A percentile compares a stretch with the other conserved stretches of the same genome.
Evolutionary conservation across 2,113 vertebrate genomes (phyloP).

Genomic region (Nibea albiflora): DNA sequence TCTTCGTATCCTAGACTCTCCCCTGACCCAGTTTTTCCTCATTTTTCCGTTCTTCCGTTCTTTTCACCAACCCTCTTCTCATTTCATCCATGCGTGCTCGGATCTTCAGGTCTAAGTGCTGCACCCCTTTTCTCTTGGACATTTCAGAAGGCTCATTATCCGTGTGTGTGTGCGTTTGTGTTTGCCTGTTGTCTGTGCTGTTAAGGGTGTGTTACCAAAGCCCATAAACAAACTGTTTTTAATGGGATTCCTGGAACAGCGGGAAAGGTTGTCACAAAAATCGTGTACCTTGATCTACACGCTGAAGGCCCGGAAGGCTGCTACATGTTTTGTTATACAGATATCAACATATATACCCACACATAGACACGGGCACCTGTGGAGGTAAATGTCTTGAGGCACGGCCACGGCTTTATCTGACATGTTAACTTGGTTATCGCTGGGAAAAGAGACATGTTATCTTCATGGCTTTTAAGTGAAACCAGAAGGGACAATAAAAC

Average conservation of each 20-base stretch:
- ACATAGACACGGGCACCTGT: too few species aligned
- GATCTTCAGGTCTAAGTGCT: constrained; percentile 12
- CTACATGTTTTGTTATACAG: not conserved
- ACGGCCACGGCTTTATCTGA: not conserved
- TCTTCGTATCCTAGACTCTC: constrained; percentile 20
- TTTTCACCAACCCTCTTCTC: constrained; percentile 37
- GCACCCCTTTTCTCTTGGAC: not conserved
- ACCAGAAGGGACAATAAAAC: constrained; percentile 17
- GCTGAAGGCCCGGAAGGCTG: not conserved
- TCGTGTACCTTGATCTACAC: not conserved
- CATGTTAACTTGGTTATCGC: not conserved
- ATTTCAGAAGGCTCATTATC: constrained; percentile 48
- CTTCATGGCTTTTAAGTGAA: constrained; percentile 5
- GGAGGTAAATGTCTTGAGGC: too few species aligned
- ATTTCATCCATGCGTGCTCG: constrained; percentile 12
- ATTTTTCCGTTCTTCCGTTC: constrained; percentile 20
- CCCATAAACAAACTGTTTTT: constrained; percentile 66
- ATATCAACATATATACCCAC: not conserved
- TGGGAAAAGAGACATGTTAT: constrained; percentile 1
- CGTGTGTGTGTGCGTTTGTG: not conserved
- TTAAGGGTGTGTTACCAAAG: constrained; percentile 48
- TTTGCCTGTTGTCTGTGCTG: constrained; percentile 6
- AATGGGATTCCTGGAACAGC: constrained; percentile 62
- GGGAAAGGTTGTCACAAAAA: constrained; percentile 26
- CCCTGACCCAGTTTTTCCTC: constrained; percentile 57